Base-by-base conservation (phyloP, 1,140 invertebrate genomes). In the Vollenhovia emeryi region DNA sequence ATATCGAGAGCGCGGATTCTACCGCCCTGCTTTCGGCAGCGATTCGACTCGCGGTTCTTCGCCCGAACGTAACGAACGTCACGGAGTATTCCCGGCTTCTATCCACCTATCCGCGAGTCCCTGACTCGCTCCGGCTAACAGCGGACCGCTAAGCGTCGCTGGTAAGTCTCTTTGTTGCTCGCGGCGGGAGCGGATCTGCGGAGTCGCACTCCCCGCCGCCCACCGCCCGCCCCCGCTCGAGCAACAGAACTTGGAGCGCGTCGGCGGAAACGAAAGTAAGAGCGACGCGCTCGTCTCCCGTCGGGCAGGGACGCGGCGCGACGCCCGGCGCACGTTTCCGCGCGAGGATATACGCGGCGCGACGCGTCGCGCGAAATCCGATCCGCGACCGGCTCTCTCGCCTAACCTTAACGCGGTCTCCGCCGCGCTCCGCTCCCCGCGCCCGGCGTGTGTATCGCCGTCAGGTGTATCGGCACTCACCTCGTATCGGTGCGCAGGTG, bases 401-500 rank as follows among this genome's bases (percentile, higher is more conserved):
- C 80, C 57, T 84, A 75, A 75, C 78, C 78, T 84, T 50, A 84
- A 84, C 80, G 43, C 69, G 13, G 2, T n/a, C 18, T 13, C 24
- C 27, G 9, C 6, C 50, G 52, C 3, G 2, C 21, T 43, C 5
- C 13, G 1, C 40, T 48, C 40, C 7, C 21, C 30, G n/a, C 33
- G 30, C 13, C 48, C 50, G 33, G 45, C 18, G 21, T 18, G 21
- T 18, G 30, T 68, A 7, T 66, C 60, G 11, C 33, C 27, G 43
- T 79, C 76, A 79, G 60, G 60, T 79, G 76, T 79, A 64, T 5
- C 36, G 30, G 57, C 75, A 45, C 66, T 82, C 27, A 82, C 78
- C 78, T 82, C 11, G 21, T 82, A 59, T 71, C 62, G 24, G 50
- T 80, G 64, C 50, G 36, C 66, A 57, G 64, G 66, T 52, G 33